phyloP scores from a whole-genome alignment of 2,797 vertebrate genomes.

The Sebastes paucispinis region DNA sequence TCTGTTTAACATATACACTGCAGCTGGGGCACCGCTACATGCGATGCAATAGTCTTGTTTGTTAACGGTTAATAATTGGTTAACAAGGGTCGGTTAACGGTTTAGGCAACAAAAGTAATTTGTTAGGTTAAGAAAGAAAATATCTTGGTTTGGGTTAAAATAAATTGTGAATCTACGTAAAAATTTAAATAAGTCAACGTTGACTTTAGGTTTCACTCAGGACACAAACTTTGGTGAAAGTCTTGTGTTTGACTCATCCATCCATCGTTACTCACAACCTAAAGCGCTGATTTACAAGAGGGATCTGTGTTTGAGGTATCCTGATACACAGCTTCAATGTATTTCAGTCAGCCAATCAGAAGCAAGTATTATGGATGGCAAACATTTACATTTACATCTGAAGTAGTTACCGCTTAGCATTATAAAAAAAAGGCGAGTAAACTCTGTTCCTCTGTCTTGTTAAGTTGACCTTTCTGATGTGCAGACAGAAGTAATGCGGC shows the following conservation, averaged over 20 bases:
- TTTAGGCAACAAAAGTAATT: too few species aligned
- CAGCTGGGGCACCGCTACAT: too few species aligned
- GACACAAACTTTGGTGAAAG: too few species aligned
- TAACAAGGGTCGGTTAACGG: too few species aligned
- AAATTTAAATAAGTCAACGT: too few species aligned
- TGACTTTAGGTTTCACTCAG: too few species aligned
- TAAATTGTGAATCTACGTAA: too few species aligned
- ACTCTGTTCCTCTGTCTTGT: not conserved
- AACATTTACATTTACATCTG: not conserved
- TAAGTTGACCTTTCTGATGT: conserved; percentile 27
- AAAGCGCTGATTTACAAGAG: not conserved
- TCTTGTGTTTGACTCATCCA: too few species aligned
- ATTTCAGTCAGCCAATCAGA: not conserved
- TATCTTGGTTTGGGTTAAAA: too few species aligned
- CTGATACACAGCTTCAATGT: not conserved
- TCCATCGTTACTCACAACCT: not conserved
- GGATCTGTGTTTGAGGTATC: not conserved
- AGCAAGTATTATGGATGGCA: not conserved
- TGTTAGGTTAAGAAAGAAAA: too few species aligned
- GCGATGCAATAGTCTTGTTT: fast-evolving
- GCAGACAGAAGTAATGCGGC: conserved; percentile 13
- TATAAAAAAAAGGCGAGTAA: conserved; percentile 1
- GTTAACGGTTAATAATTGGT: fast-evolving
- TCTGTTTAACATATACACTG: fast-evolving
- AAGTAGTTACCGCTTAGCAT: not conserved